phyloP scores from a whole-genome alignment of 2,888 invertebrate species.

The Laspeyria flexula region DNA sequence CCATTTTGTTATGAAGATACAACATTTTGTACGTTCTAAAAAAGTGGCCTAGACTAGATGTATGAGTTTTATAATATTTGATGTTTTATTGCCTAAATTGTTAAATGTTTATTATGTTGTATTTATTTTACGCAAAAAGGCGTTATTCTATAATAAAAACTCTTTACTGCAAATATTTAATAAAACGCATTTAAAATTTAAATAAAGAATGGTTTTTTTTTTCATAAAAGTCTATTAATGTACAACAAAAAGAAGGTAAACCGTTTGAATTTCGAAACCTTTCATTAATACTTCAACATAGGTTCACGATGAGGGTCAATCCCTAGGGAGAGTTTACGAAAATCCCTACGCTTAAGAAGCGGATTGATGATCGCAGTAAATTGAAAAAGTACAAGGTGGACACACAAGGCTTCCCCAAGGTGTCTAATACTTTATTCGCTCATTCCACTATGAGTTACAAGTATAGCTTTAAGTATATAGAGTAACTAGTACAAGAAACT shows the following conservation, averaged over 20 bases:
- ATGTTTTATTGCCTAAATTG: too few species aligned
- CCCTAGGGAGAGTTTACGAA: slow-evolving; percentile 14
- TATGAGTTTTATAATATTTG: too few species aligned
- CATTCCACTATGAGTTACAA: background rate
- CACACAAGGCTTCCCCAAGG: slow-evolving; percentile 1
- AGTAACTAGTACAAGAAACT: background rate
- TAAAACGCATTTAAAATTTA: too few species aligned
- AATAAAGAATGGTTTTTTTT: too few species aligned
- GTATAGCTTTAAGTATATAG: background rate
- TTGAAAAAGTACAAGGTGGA: slow-evolving; percentile 18
- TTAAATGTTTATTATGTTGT: too few species aligned
- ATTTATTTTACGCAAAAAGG: too few species aligned
- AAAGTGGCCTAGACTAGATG: slow-evolving; percentile 13
- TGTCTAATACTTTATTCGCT: slow-evolving; percentile 3
- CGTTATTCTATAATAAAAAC: too few species aligned
- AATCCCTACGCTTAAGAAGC: slow-evolving; percentile 11
- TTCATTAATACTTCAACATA: slow-evolving; percentile 12
- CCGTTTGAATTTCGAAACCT: slow-evolving; percentile 5
- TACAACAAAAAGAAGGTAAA: background rate
- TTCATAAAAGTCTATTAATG: too few species aligned
- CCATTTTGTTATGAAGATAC: slow-evolving; percentile 48
- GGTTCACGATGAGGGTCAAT: slow-evolving; percentile 8
- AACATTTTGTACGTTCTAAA: slow-evolving; percentile 39
- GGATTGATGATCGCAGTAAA: slow-evolving; percentile 17
- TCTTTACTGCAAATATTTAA: too few species aligned